Evolutionary conservation across 2,797 vertebrate genomes (phyloP).

Genomic region (Gadopsis marmoratus): DNA sequence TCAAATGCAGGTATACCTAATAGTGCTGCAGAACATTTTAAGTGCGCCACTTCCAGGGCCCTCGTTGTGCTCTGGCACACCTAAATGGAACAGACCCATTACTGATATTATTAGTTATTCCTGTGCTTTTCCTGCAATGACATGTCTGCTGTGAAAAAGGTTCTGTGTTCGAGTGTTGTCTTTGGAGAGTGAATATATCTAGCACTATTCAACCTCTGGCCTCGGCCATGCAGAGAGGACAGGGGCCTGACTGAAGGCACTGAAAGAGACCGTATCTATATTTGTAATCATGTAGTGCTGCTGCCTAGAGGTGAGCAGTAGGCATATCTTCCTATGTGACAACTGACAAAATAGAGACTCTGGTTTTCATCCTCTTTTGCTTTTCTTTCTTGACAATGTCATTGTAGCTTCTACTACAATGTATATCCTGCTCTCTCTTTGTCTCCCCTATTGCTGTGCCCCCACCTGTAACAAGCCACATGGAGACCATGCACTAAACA

Average conservation of each 20-base stretch:
- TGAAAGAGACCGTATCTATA: not conserved
- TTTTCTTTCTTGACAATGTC: not conserved
- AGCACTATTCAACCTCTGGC: not conserved
- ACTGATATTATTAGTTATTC: not conserved
- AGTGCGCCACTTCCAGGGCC: not conserved
- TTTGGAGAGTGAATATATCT: not conserved
- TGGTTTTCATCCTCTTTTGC: not conserved
- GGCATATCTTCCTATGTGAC: not conserved
- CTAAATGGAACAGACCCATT: not conserved
- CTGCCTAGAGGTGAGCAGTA: not conserved
- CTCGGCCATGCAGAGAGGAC: not conserved
- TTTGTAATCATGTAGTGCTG: not conserved
- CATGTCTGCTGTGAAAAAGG: not conserved
- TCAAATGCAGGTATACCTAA: not conserved
- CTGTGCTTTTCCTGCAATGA: not conserved
- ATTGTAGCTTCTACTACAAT: not conserved
- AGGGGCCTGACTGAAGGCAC: not conserved
- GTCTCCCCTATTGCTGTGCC: not conserved
- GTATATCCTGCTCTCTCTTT: not conserved
- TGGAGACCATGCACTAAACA: not conserved
- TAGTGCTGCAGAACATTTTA: not conserved
- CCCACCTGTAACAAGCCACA: constrained; percentile 14
- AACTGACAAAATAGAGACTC: not conserved
- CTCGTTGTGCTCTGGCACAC: not conserved
- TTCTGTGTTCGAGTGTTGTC: constrained; percentile 1